phyloP scores from a whole-genome alignment of 2,888 invertebrate genomes.

The Dynastes tityus region DNA sequence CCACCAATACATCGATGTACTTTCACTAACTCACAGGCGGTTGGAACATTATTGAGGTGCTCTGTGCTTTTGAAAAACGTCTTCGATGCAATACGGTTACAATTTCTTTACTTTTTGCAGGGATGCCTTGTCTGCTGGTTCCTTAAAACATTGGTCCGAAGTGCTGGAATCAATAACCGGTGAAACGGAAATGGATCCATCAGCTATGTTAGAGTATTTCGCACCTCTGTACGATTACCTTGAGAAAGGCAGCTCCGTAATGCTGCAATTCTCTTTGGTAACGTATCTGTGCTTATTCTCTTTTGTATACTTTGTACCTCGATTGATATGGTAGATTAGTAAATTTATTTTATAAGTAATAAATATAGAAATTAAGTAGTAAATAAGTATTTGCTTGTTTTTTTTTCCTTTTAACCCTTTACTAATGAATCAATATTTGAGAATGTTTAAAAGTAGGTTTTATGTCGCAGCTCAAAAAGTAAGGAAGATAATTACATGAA shows the following conservation, averaged over 20 bases:
- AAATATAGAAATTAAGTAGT: no score
- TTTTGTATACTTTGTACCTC: conserved; percentile 25
- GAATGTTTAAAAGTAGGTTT: no score
- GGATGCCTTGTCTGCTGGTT: conserved; percentile 70
- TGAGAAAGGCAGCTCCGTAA: conserved; percentile 8
- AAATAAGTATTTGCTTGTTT: no score
- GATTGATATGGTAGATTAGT: conserved; percentile 15
- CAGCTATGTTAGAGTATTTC: conserved; percentile 75
- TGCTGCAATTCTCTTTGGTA: not conserved
- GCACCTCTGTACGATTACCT: conserved; percentile 73
- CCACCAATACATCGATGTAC: conserved; percentile 82
- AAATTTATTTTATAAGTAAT: not conserved
- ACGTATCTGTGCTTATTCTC: conserved; percentile 14
- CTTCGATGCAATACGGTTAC: not conserved
- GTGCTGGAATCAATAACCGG: conserved; percentile 76
- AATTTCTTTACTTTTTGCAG: conserved; percentile 65
- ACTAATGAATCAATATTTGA: no score
- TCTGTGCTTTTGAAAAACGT: not conserved
- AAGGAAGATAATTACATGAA: no score
- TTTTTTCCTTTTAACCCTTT: no score
- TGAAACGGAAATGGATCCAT: conserved; percentile 72
- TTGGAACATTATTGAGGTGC: conserved; percentile 77
- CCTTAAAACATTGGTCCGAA: conserved; percentile 73
- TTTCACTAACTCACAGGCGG: conserved; percentile 78
- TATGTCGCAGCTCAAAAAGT: no score